Conservation (phyloP, 2,113 vertebrate species). For the Atractosteus spatula region DNA sequence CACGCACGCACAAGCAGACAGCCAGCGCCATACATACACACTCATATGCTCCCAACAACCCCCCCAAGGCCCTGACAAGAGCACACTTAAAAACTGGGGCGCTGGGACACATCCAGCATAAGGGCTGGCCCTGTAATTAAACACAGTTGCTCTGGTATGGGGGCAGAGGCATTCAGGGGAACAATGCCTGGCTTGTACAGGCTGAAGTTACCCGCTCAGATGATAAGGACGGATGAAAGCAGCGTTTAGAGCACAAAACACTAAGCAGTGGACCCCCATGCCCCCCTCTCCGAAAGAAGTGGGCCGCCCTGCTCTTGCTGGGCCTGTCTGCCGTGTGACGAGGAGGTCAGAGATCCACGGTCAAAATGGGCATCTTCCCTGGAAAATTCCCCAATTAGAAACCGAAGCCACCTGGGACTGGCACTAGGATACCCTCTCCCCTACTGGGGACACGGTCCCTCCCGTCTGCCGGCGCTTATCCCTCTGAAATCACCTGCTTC, state of each 20-base stretch:
- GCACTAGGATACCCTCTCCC: too few species aligned
- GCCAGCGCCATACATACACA: conserved; percentile 25
- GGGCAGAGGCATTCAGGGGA: conserved; percentile 44
- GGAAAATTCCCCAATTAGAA: too few species aligned
- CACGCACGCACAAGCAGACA: conserved; percentile 25
- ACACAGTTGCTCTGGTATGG: conserved; percentile 65
- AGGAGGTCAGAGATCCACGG: too few species aligned
- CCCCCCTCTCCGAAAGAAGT: too few species aligned
- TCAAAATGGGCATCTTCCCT: too few species aligned
- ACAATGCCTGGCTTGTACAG: conserved; percentile 61
- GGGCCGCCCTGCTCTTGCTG: too few species aligned
- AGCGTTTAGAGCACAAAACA: not conserved
- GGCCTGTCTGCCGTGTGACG: too few species aligned
- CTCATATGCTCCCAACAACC: conserved; percentile 25
- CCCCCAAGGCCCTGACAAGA: conserved; percentile 55
- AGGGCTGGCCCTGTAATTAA: conserved; percentile 66
- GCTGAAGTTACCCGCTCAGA: not conserved
- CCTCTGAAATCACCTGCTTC: too few species aligned
- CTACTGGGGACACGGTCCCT: too few species aligned
- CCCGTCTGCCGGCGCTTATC: too few species aligned
- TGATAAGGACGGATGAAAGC: conserved; percentile 7
- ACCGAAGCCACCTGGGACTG: too few species aligned
- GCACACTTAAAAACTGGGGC: conserved; percentile 64
- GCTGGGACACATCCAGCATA: conserved; percentile 57
- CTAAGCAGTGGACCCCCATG: too few species aligned